Base-by-base conservation (phyloP, 2,113 vertebrate genomes). In the Bettongia penicillata region DNA sequence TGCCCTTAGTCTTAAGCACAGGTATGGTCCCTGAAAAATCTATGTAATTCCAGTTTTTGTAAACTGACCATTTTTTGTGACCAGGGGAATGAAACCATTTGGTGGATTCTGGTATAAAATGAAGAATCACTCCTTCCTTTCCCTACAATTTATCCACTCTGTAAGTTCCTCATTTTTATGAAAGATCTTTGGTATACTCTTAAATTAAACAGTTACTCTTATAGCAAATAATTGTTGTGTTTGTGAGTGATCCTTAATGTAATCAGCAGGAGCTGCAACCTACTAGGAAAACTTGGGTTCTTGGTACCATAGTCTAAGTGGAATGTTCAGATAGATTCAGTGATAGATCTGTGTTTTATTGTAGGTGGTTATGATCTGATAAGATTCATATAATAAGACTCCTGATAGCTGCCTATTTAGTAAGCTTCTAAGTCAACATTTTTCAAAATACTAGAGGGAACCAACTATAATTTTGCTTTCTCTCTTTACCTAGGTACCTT, bases 401-500 rank as follows among this genome's bases (percentile, higher is more conserved):
- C 97, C 94, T 95, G 77, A 22, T 96, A 95, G 31, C 92, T 84
- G 97, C 91, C 26, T 91, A 90, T 95, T 93, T 77, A 61, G 91
- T 96, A 92, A 94, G 37, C 97, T 95, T 98, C 96, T 97, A 96
- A 97, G 8, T 89, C 92, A 97, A 91, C 97, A 94, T 98, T 98
- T 97, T 98, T 95, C 96, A 97, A 24, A 98, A 53, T 96, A 97
- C 90, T 97, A 96, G 95, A 96, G 95, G 96, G 93, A 98, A 98
- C 98, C 95, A 97, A 90, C 96, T 98, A 91, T 90, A 97, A 55
- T 97, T 92, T 97, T 96, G 98, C 96, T 94, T 96, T 96, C 95
- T 94, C 55, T 89, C 97, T 98, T 43, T 89, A 90, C 92, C 12
- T 93, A 99, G 99, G 98, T 99, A 99, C 98, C 99, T 99, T 96